Percentiles rank a stretch among this genome's conserved stretches.
Evolutionary conservation across 2,113 vertebrate genomes (phyloP).

Genomic region (Apodemus speciosus): DNA sequence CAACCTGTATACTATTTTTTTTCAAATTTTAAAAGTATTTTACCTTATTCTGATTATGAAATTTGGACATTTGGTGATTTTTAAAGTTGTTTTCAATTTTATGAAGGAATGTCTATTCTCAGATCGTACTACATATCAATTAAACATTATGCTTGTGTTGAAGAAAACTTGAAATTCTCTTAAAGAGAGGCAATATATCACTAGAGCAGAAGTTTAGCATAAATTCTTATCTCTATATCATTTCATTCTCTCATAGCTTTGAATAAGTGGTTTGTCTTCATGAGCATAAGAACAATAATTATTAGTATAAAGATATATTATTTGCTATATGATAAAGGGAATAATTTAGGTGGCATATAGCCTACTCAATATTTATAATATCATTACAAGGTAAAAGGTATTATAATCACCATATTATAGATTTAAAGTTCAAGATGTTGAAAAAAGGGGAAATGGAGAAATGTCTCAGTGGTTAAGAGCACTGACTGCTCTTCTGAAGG

Average conservation of each 20-base stretch:
- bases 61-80: neutral
- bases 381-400: neutral
- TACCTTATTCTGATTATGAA: conserved; percentile 28
- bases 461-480: no score
- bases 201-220: neutral
- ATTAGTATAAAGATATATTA: neutral
- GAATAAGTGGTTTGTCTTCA: neutral
- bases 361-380: neutral
- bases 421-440: conserved; percentile 18
- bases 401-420: neutral
- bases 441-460: neutral
- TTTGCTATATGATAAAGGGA: neutral
- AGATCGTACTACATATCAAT: neutral
- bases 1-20: neutral
- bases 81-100: neutral
- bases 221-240: neutral
- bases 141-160: neutral
- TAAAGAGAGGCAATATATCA: neutral
- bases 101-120: neutral
- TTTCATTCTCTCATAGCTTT: neutral
- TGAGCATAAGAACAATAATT: neutral
- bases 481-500: no score
- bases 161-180: neutral
- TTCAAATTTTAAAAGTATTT: conserved; percentile 2
- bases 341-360: neutral